Base-by-base conservation (phyloP, 2,797 vertebrate genomes). In the Silurus aristotelis region DNA sequence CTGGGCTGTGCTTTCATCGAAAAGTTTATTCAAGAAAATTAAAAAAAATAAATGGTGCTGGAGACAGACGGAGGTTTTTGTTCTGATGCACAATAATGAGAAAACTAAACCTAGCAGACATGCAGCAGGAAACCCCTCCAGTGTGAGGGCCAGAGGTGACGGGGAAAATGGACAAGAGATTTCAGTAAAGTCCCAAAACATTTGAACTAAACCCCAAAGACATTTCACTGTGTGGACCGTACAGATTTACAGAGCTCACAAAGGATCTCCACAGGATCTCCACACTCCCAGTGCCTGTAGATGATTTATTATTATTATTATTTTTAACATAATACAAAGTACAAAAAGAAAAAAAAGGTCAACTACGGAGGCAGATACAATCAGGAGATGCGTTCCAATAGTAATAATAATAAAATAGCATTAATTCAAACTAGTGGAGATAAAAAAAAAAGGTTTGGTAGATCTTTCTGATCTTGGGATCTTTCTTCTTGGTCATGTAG, bases 111-210 rank as follows among this genome's bases (percentile, higher is more conserved):
- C 38, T 71, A 84, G 63, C 52, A 76, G 86, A 84, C 83, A 84
- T 77, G 78, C 31, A 73, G 61, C 82, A 87, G 86, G 86, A 89
- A 86, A 87, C 82, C 78, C 77, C 84, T 80, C 73, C 70, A 43
- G 63, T 63, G 71, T 55, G 76, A 63, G 84, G 86, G 67, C 82
- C 72, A 87, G 66, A 83, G 88, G 82, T 84, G 79, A 86, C 27
- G 25, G 55, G 10, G 31, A 55, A 25, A 68, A 52, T 52, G 55
- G 48, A 68, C 7, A 70, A 84, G 48, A 67, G 58, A 67, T 80
- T 72, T 55, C 72, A 80, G 43, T 55, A 15, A 7, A n/a, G 1
- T 76, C 60, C 8, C 72, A 55, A 8, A 61, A 43, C 20, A 72
- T 72, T 82, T 43, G n/a, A 56, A 56, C 3, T 38, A 38, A 10